Percentiles rank a stretch among this genome's conserved stretches.
These are phyloP conservation scores for Fukomys damarensis DNA, from an alignment of 2,113 vertebrate species.

Conservation along the genomic window DNA sequence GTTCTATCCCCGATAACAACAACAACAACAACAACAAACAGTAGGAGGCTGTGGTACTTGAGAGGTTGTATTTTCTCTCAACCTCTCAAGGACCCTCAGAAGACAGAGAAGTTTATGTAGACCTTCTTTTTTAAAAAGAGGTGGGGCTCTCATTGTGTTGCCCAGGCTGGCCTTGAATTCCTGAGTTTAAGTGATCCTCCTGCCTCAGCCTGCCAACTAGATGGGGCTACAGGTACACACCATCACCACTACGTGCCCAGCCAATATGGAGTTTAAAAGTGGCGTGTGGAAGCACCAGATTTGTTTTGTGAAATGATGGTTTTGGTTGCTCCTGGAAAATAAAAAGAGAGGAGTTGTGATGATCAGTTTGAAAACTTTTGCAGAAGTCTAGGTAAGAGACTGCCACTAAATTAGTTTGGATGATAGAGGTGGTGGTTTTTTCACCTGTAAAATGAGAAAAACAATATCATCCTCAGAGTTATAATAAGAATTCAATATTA, in stretches of 20 bases:
- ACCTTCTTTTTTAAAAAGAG: background rate
- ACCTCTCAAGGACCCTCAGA: background rate
- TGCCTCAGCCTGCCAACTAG: background rate
- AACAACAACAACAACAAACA: too few species aligned
- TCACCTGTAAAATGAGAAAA: background rate
- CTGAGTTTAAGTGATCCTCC: background rate
- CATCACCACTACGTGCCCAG: background rate
- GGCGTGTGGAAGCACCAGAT: background rate
- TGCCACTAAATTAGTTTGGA: background rate
- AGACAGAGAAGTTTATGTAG: background rate
- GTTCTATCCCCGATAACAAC: too few species aligned
- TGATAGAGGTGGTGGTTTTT: background rate
- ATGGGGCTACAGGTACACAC: background rate
- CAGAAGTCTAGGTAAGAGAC: background rate
- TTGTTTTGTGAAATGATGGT: background rate
- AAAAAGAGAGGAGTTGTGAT: background rate
- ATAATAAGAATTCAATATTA: background rate
- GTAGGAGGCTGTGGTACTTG: too few species aligned
- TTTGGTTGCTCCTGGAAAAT: constrained; percentile 7
- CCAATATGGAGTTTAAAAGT: background rate
- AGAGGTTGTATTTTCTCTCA: too few species aligned
- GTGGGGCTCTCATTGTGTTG: background rate
- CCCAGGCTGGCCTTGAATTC: background rate
- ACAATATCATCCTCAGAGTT: background rate
- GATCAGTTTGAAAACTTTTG: background rate